Base-by-base conservation (phyloP, 2,888 invertebrate genomes). In the Hydroisotoma schaefferi region DNA sequence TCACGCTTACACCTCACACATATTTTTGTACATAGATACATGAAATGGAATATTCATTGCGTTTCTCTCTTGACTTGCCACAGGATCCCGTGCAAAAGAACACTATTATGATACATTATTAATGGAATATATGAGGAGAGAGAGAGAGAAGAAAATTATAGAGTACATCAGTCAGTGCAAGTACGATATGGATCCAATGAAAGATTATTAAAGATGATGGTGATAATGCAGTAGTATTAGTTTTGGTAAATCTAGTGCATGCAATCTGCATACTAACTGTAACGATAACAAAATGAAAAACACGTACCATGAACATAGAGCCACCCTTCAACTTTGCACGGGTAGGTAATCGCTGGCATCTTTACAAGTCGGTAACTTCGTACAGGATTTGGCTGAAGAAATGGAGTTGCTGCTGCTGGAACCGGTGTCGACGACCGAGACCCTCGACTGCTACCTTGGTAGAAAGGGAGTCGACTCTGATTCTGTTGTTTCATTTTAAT, bases 241-340 rank as follows among this genome's bases (percentile, higher is more conserved):
- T n/a, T n/a, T n/a, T n/a, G n/a, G n/a, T n/a, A n/a, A n/a, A n/a
- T n/a, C n/a, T n/a, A n/a, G 40, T 8, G 40, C 40, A 40, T 40
- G 40, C 40, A 40, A 10, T 18, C 40, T 20, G n/a, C 15, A 40
- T 20, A n/a, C n/a, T n/a, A n/a, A n/a, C n/a, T n/a, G n/a, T 40
- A 40, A 40, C 20, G 49, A 49, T 49, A 27, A 49, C 25, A 46
- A 23, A 46, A 46, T 46, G 46, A 23, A 25, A 46, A 46, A 43
- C 25, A 76, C 81, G 80, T 70, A 82, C 82, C 82, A 74, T 80
- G 80, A 71, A 82, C 79, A 73, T 81, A 81, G 69, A 82, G 78
- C 82, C 82, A 82, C 65, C 82, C 82, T 75, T 82, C 82, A 47
- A 82, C 81, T 56, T 82, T 77, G 71, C 80, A 81, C 12, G 82